A percentile compares a stretch with the other conserved stretches of the same genome.
Evolutionary conservation across 2,113 vertebrate genomes (phyloP).

Genomic region (Lanius ludovicianus): DNA sequence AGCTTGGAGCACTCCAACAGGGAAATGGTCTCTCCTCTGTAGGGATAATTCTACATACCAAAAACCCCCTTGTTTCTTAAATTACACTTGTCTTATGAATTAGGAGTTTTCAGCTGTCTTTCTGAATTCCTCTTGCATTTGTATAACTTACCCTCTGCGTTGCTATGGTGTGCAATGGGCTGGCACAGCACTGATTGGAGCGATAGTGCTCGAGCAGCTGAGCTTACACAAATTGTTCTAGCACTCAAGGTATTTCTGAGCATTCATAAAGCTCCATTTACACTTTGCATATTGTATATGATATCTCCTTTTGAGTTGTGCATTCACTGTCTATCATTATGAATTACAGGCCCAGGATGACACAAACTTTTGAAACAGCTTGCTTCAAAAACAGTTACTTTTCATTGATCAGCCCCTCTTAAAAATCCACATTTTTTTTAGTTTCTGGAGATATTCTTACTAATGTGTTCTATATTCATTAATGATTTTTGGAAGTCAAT

Average conservation of each 20-base stretch:
- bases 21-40: background rate
- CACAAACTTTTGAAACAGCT: background rate
- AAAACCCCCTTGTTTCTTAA: background rate
- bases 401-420: background rate
- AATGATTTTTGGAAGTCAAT: background rate
- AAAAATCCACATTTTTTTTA: background rate
- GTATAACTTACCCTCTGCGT: background rate
- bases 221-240: background rate
- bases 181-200: rapidly evolving
- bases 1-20: background rate
- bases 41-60: background rate
- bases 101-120: background rate
- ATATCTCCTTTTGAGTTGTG: background rate
- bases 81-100: background rate
- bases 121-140: background rate
- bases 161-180: background rate
- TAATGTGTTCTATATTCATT: background rate
- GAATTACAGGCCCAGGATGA: background rate
- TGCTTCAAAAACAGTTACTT: background rate
- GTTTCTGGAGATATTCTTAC: background rate
- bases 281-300: background rate
- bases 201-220: background rate
- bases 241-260: background rate
- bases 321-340: background rate
- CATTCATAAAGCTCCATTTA: background rate